phyloP scores from a whole-genome alignment of 2,113 vertebrate species.

The Burhinus bistriatus region DNA sequence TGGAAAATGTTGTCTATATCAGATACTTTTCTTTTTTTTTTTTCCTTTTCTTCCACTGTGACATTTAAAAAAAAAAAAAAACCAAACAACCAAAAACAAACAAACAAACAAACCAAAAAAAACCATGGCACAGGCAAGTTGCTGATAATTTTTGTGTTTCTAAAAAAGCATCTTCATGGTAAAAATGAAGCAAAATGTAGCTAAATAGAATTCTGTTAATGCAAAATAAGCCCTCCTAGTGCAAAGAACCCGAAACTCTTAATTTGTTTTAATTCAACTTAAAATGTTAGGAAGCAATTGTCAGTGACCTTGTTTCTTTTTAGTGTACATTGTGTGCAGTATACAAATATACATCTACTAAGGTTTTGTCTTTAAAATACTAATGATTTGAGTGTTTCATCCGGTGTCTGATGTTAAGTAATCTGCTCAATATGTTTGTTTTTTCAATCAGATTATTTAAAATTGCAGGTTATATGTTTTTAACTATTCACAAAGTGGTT shows the following conservation, averaged over 20 bases:
- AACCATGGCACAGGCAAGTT: not conserved
- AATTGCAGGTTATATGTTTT: not conserved
- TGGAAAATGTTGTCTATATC: not conserved
- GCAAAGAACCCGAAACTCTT: not conserved
- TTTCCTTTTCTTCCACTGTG: no score
- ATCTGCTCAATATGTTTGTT: not conserved
- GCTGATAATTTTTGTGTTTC: not conserved
- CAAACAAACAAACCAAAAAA: no score
- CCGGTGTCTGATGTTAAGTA: not conserved
- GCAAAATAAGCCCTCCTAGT: not conserved
- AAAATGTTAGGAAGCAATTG: not conserved
- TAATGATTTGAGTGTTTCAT: not conserved
- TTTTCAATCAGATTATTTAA: not conserved
- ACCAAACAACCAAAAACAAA: no score
- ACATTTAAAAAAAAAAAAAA: no score
- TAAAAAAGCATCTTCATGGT: not conserved
- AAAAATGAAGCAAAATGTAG: not conserved
- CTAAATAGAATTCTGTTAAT: not conserved
- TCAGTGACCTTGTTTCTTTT: not conserved
- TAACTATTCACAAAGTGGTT: not conserved
- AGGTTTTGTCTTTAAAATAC: not conserved
- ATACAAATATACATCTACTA: not conserved
- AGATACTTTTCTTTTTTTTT: not conserved
- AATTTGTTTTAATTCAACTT: not conserved
- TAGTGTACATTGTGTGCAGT: not conserved